Base-by-base conservation (phyloP, 2,113 vertebrate species). In the Eurystomus gularis region DNA sequence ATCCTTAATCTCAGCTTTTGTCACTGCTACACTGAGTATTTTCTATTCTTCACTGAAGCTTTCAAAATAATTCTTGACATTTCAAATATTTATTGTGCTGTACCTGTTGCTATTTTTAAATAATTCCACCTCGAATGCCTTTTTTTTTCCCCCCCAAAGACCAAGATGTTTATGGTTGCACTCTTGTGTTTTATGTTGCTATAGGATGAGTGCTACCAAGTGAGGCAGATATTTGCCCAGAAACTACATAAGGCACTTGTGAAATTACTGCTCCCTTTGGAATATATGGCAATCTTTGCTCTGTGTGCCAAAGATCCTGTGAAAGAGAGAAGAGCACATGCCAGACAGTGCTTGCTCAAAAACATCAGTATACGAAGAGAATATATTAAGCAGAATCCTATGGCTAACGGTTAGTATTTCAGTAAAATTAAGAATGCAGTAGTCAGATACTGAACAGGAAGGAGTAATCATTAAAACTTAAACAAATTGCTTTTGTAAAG, bases 241-340 rank as follows among this genome's bases (percentile, higher is more conserved):
- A 99, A 99, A 98, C 98, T 99, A 68, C 99, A 99, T 97, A 98
- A 99, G 95, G 99, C 99, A 33, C 98, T 99, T 51, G 99, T 98
- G 95, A 99, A 99, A 96, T 97, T 99, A 96, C 82, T 99, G 77
- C 98, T 99, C 78, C 99, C 99, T 4, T 97, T 99, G 97, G 99
- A 99, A 98, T 99, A 99, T 83, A 98, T 99, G 99, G 99, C 99
- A 7, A 99, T 99, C 95, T 99, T 99, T 92, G 99, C 99, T 82
- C 98, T 99, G 93, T 99, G 99, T 95, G 99, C 99, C 98, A 99
- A 99, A 98, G 99, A 99, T 95, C 99, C 99, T 35, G 99, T 99
- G 83, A 99, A 99, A 97, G 99, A 99, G 97, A 98, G 99, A 92
- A 98, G 99, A 62, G 99, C 99, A 40, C 99, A 99, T 55, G 99